These are phyloP conservation scores for Geophilus truncorum DNA, from an alignment of 2,888 invertebrate genomes.

Conservation along the genomic window DNA sequence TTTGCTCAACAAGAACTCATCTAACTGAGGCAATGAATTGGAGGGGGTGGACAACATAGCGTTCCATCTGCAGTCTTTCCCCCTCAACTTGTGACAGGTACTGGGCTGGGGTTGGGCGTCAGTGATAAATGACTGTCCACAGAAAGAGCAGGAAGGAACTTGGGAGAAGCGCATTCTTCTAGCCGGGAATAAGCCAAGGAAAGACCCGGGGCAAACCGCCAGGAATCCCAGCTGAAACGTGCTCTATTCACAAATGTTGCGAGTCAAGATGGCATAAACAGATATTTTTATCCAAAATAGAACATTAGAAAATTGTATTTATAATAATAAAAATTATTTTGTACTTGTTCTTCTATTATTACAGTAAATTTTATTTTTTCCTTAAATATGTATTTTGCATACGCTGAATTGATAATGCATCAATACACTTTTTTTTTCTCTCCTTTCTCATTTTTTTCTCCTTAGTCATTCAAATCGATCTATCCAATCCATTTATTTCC, in stretches of 20 bases:
- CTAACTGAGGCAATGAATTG: constrained; percentile 27
- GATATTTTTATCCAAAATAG: neutral
- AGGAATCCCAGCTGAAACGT: constrained; percentile 21
- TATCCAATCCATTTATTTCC: constrained; percentile 29
- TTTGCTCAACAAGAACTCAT: constrained; percentile 27
- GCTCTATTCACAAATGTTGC: neutral
- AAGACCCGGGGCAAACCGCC: constrained; percentile 15
- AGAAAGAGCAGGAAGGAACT: constrained; percentile 33
- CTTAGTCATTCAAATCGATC: constrained; percentile 21
- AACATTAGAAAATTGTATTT: no score
- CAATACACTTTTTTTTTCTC: neutral
- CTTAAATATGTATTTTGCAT: neutral
- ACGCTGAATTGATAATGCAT: neutral
- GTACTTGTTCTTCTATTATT: no score
- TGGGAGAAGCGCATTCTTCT: constrained; percentile 32
- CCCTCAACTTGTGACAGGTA: constrained; percentile 28
- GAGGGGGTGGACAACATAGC: constrained; percentile 23
- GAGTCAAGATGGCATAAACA: neutral
- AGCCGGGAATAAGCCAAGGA: constrained; percentile 13
- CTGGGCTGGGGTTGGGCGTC: constrained; percentile 14
- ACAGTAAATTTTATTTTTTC: neutral
- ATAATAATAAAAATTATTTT: no score
- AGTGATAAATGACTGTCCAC: constrained; percentile 34
- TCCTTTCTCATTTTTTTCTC: no score
- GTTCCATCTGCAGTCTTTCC: constrained; percentile 31